A percentile compares a stretch with the other conserved stretches of the same genome.
Evolutionary conservation across 2,797 vertebrate genomes (phyloP).

Genomic region (Epinephelus malabaricus): DNA sequence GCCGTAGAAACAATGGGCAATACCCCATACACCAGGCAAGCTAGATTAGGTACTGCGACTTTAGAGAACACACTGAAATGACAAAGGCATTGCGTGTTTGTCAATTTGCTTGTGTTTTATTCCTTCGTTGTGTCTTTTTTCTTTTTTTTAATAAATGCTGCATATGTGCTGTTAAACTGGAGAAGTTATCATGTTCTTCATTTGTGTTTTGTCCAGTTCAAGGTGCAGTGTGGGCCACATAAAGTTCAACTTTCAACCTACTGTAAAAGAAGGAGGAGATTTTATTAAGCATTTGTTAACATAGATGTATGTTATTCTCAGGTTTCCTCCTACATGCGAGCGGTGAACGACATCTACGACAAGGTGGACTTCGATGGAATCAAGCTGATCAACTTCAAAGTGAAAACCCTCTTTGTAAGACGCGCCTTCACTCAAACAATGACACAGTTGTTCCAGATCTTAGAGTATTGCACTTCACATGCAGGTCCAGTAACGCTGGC

Average conservation of each 20-base stretch:
- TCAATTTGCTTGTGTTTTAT: background rate
- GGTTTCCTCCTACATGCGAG: conserved; percentile 85
- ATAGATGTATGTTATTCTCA: conserved; percentile 47
- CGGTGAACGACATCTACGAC: conserved; percentile 87
- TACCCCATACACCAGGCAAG: too few species aligned
- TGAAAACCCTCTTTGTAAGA: conserved; percentile 87
- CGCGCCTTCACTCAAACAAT: conserved; percentile 4
- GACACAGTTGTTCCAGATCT: background rate
- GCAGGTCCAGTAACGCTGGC: background rate
- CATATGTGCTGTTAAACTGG: too few species aligned
- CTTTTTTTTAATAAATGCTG: background rate
- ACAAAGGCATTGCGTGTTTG: too few species aligned
- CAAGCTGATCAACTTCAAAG: conserved; percentile 88
- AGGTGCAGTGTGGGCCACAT: background rate
- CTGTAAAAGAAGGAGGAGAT: background rate
- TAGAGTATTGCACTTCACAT: background rate
- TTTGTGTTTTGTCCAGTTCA: background rate
- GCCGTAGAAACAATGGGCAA: too few species aligned
- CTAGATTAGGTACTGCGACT: too few species aligned
- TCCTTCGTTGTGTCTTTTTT: background rate
- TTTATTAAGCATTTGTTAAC: background rate
- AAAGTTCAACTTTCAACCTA: background rate
- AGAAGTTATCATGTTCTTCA: too few species aligned
- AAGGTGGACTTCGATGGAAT: conserved; percentile 86
- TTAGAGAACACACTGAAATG: too few species aligned